phyloP scores from a whole-genome alignment of 1,140 invertebrate species.

The Pseudomyrmex pallidus region DNA sequence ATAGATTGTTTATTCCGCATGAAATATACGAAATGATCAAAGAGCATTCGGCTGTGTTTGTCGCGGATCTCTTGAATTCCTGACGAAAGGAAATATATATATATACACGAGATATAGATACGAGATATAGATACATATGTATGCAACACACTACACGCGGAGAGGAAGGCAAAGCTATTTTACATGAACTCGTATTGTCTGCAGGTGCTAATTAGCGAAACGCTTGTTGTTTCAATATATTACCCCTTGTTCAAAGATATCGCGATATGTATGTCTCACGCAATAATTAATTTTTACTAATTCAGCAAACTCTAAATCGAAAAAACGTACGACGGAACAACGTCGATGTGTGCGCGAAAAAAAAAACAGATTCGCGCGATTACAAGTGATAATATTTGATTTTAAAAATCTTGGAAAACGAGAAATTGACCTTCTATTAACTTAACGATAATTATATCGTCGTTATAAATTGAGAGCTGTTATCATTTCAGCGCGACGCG shows the following conservation, averaged over 20 bases:
- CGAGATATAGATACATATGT: background rate
- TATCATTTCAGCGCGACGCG: background rate
- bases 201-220: conserved; percentile 47
- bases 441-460: conserved; percentile 23
- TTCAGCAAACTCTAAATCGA: background rate
- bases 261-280: background rate
- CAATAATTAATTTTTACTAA: conserved; percentile 30
- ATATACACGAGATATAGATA: conserved; percentile 23
- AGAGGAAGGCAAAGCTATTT: background rate
- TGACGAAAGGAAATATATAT: conserved; percentile 46
- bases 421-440: background rate
- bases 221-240: conserved; percentile 33
- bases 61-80: conserved; percentile 19
- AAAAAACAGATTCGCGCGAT: no score
- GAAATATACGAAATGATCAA: conserved; percentile 17
- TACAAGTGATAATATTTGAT: no score
- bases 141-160: background rate
- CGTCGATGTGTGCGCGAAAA: no score
- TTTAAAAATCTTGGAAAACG: background rate
- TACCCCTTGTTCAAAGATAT: background rate
- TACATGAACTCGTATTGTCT: conserved; percentile 6
- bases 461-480: conserved; percentile 29
- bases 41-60: background rate
- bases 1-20: conserved; percentile 20
- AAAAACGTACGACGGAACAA: background rate